Percentiles rank a stretch among this genome's conserved stretches.
These are phyloP conservation scores for Tringa solitaria DNA, from an alignment of 2,113 vertebrate genomes.

Conservation along the genomic window DNA sequence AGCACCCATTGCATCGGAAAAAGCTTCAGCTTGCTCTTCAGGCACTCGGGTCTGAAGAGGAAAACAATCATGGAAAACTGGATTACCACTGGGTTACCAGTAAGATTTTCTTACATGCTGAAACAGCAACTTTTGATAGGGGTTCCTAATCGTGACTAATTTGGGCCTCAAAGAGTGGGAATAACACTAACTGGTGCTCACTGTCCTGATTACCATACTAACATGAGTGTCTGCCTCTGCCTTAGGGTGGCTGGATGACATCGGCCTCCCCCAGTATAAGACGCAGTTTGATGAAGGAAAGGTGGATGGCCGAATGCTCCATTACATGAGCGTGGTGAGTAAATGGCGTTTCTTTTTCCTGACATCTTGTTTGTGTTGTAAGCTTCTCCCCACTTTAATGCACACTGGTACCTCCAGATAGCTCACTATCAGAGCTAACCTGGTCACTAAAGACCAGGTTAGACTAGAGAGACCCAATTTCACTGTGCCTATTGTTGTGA, in stretches of 20 bases:
- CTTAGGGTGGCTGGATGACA: conserved; percentile 96
- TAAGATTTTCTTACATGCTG: conserved; percentile 66
- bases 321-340: conserved; percentile 97
- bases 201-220: background rate
- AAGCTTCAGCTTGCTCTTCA: conserved; percentile 96
- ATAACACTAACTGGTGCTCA: background rate
- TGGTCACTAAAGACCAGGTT: background rate
- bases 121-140: background rate
- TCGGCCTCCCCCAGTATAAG: conserved; percentile 97
- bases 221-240: background rate
- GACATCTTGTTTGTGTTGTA: background rate
- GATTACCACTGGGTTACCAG: conserved; percentile 98
- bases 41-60: conserved; percentile 94
- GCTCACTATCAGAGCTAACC: too few species aligned
- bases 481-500: background rate
- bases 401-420: background rate
- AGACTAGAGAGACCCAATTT: background rate
- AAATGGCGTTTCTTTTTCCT: background rate
- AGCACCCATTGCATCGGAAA: conserved; percentile 91
- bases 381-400: background rate
- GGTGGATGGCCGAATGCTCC: conserved; percentile 94
- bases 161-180: background rate
- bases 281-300: conserved; percentile 97
- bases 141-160: background rate
- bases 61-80: conserved; percentile 91